Base-by-base conservation (phyloP, 2,113 vertebrate species). In the Hemichromis elongatus region DNA sequence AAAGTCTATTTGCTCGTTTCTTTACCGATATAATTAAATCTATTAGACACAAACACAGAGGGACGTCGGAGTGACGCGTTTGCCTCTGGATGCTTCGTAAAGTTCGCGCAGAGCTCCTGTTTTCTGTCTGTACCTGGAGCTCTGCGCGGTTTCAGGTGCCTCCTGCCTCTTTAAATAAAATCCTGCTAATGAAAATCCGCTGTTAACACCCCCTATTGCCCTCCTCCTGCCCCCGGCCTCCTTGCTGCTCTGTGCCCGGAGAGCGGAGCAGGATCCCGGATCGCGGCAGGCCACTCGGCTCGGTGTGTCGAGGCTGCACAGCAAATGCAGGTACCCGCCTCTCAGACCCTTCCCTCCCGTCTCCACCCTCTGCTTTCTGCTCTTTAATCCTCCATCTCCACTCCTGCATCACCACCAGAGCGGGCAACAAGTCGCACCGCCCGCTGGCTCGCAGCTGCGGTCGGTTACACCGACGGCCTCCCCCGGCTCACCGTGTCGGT, bases 91-190 rank as follows among this genome's bases (percentile, higher is more conserved):
- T 59, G 56, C 56, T 35, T 35, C 33, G 33, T 35, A 7, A 35
- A 7, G 8, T 35, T 35, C 7, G 35, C 8, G 35, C 35, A 42
- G 40, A 12, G 40, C 10, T 61, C 9, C 30, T 63, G 18, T 63
- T 63, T 37, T 63, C 18, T 37, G 26, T 30, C 16, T 63, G 24
- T 42, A 68, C n/a, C 63, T 42, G 77, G 9, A 79, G 47, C 37
- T 52, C 6, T 68, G 4, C n/a, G 19, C 7, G n/a, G 21, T 11
- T 21, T 37, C 45, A 18, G 79, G 14, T 57, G 24, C 5, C 78
- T 84, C 35, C 90, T 93, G 90, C 53, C 88, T 82, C 94, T 95
- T 95, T 95, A 94, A 95, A 93, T 93, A 37, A 84, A 94, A 47
- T n/a, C 85, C 85, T 47, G 83, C 85, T 92, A 89, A 93, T 92